phyloP scores from a whole-genome alignment of 2,113 vertebrate species.

The Mormyrus lacerda region DNA sequence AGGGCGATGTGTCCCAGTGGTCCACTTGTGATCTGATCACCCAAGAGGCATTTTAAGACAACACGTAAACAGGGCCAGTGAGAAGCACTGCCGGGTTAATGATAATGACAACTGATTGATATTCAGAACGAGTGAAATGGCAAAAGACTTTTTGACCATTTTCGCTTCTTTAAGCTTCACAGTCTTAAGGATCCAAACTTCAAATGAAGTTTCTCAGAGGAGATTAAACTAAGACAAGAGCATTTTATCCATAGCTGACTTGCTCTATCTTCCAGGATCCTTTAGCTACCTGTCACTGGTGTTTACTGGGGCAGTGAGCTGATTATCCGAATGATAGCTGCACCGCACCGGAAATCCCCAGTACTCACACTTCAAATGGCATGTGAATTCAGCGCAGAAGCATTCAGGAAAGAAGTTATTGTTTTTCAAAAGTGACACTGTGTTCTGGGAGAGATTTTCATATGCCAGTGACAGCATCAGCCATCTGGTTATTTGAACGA shows the following conservation, averaged over 20 bases:
- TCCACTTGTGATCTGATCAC: not conserved
- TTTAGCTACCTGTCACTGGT: conserved; percentile 1
- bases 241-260: conserved; percentile 3
- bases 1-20: not conserved
- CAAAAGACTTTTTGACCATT: conserved; percentile 34
- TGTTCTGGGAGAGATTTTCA: not conserved
- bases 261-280: not conserved
- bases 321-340: not conserved
- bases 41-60: not conserved
- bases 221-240: conserved; percentile 49
- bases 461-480: not conserved
- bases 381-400: not conserved
- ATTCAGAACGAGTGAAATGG: not conserved
- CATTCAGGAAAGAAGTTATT: no score
- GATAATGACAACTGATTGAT: not conserved
- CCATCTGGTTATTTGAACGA: not conserved
- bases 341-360: not conserved
- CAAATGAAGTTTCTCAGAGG: conserved; percentile 48
- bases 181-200: conserved; percentile 47
- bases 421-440: not conserved
- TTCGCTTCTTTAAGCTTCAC: conserved; percentile 36
- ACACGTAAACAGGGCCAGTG: not conserved
- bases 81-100: not conserved
- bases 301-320: not conserved
- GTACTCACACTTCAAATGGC: not conserved